These are phyloP conservation scores for Podocnemis expansa DNA, from an alignment of 2,113 vertebrate genomes.

Conservation along the genomic window DNA sequence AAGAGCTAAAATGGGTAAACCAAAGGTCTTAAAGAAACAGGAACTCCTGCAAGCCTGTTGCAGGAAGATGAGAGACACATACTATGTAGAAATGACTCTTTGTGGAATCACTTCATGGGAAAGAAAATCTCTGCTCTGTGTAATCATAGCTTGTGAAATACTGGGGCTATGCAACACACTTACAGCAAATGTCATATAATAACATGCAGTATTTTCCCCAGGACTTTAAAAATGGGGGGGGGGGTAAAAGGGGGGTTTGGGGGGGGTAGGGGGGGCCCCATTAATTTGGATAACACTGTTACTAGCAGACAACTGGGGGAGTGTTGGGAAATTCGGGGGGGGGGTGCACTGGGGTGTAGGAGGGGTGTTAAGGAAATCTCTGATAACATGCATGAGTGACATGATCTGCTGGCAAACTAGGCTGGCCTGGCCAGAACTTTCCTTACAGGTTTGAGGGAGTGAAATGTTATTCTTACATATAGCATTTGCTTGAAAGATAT, in stretches of 20 bases:
- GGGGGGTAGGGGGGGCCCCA: too few relatives aligned
- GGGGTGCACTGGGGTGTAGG: too few relatives aligned
- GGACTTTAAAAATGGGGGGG: too few relatives aligned
- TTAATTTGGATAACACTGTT: too few relatives aligned
- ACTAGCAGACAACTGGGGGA: too few relatives aligned
- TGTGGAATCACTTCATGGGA: constrained; percentile 27
- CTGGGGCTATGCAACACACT: not conserved
- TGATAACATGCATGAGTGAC: constrained; percentile 24
- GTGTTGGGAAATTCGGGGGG: too few relatives aligned
- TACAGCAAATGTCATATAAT: not conserved
- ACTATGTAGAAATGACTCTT: not conserved
- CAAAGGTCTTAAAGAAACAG: constrained; percentile 28
- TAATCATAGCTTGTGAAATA: constrained; percentile 7
- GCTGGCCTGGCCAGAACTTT: not conserved
- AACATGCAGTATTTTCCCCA: too few relatives aligned
- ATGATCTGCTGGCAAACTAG: not conserved
- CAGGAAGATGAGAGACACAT: not conserved
- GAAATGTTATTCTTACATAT: not conserved
- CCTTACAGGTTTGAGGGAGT: not conserved
- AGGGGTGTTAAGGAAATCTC: too few relatives aligned
- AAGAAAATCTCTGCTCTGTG: constrained; percentile 23
- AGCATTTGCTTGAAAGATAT: not conserved
- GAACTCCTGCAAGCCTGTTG: not conserved
- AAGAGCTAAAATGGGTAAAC: not conserved
- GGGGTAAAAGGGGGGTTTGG: too few relatives aligned